Evolutionary conservation across 2,113 vertebrate species (phyloP).

Genomic region (Donacobius atricapilla): DNA sequence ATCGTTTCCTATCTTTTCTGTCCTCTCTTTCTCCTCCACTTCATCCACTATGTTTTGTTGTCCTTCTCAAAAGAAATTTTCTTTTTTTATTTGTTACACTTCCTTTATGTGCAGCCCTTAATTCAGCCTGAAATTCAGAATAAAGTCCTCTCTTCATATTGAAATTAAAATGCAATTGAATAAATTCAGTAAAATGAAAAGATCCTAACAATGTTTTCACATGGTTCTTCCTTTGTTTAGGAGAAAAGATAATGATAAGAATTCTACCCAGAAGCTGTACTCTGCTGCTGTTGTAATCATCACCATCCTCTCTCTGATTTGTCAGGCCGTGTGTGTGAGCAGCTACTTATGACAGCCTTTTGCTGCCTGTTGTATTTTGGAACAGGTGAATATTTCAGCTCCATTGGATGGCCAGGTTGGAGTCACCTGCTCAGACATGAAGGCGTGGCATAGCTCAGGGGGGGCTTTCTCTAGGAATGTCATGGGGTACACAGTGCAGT

Average conservation of each 20-base stretch:
- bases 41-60: neutral
- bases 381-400: neutral
- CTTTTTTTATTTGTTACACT: slow-evolving; percentile 34
- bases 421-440: neutral
- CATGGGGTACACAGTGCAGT: neutral
- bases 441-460: neutral
- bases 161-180: slow-evolving; percentile 57
- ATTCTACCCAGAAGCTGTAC: neutral
- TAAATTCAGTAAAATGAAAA: slow-evolving; percentile 42
- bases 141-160: neutral
- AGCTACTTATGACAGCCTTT: neutral
- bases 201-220: neutral
- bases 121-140: slow-evolving; percentile 46
- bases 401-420: neutral
- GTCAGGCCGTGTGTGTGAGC: neutral
- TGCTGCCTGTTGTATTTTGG: neutral
- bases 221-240: slow-evolving; percentile 3
- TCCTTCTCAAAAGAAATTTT: neutral
- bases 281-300: neutral
- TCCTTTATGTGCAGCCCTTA: neutral
- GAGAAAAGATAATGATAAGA: slow-evolving; percentile 9
- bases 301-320: neutral
- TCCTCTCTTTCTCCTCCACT: neutral
- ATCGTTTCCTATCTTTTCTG: neutral
- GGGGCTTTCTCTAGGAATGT: neutral